A percentile compares a stretch with the other conserved stretches of the same genome.
phyloP scores from a whole-genome alignment of 1,140 invertebrate genomes.

The Pemphigus obesinymphae region DNA sequence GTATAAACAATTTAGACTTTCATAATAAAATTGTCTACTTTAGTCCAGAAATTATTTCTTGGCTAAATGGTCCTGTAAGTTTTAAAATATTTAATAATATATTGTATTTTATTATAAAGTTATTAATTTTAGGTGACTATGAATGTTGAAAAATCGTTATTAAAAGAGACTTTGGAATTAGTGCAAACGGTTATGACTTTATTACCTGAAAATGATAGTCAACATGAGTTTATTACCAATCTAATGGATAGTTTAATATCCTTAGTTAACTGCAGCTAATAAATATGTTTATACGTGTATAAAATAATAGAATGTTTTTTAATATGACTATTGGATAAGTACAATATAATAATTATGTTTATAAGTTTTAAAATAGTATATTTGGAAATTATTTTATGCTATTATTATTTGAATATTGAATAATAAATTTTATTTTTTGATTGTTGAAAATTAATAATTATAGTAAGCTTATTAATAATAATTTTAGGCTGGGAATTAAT shows the following conservation, averaged over 20 bases:
- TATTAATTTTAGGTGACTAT: slow-evolving; percentile 22
- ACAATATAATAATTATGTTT: too few relatives aligned
- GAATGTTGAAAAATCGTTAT: slow-evolving; percentile 8
- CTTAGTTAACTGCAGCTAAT: slow-evolving; percentile 19
- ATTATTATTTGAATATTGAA: too few relatives aligned
- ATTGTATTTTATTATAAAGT: neutral
- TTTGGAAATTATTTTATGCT: too few relatives aligned
- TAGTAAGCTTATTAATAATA: too few relatives aligned
- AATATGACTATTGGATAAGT: neutral
- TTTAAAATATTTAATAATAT: neutral
- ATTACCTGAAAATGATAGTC: slow-evolving; percentile 21
- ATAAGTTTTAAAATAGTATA: too few relatives aligned
- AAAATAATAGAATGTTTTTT: too few relatives aligned
- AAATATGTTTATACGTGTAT: neutral
- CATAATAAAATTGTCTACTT: slow-evolving; percentile 7
- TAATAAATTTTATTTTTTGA: too few relatives aligned
- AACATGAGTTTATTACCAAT: slow-evolving; percentile 20
- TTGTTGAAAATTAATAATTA: too few relatives aligned
- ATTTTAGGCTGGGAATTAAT: too few relatives aligned
- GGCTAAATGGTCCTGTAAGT: neutral
- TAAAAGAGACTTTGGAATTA: slow-evolving; percentile 38
- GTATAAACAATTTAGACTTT: slow-evolving; percentile 9
- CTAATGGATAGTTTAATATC: slow-evolving; percentile 37
- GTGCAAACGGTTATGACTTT: slow-evolving; percentile 35
- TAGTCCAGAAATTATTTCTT: slow-evolving; percentile 21